Conservation (phyloP, 2,888 invertebrate genomes). For the Zygaena filipendulae region DNA sequence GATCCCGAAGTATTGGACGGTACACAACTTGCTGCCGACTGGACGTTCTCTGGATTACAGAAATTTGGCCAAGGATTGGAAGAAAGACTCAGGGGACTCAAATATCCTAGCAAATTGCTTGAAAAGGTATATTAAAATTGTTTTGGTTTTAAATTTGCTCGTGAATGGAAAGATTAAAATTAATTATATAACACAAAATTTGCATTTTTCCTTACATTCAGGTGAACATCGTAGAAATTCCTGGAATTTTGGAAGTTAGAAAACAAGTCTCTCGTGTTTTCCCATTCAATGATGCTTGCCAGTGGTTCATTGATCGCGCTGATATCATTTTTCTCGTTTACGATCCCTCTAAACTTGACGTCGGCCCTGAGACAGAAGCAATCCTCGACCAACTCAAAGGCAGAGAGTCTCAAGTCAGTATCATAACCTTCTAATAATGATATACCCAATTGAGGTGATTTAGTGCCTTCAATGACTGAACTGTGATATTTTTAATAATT, state of each 20-base stretch:
- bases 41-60: constrained; percentile 93
- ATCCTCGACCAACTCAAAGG: constrained; percentile 95
- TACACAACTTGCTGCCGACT: constrained; percentile 94
- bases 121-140: constrained; percentile 76
- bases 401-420: constrained; percentile 83
- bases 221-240: constrained; percentile 97
- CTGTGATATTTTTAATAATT: constrained; percentile 6
- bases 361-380: constrained; percentile 94
- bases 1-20: constrained; percentile 89
- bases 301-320: constrained; percentile 97
- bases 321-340: constrained; percentile 96
- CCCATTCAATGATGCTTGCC: constrained; percentile 95
- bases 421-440: no score
- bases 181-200: constrained; percentile 1
- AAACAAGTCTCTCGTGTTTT: constrained; percentile 93
- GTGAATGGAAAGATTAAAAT: not conserved
- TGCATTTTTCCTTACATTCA: constrained; percentile 37
- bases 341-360: constrained; percentile 95
- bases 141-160: not conserved
- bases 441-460: constrained; percentile 3
- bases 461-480: constrained; percentile 1
- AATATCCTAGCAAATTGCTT: constrained; percentile 83
- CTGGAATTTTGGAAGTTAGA: constrained; percentile 93
- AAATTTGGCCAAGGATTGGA: constrained; percentile 95
- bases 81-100: constrained; percentile 85